A percentile compares a stretch with the other conserved stretches of the same genome.
Evolutionary conservation across 1,140 invertebrate species (phyloP).

Genomic region (Drosophila obscura): DNA sequence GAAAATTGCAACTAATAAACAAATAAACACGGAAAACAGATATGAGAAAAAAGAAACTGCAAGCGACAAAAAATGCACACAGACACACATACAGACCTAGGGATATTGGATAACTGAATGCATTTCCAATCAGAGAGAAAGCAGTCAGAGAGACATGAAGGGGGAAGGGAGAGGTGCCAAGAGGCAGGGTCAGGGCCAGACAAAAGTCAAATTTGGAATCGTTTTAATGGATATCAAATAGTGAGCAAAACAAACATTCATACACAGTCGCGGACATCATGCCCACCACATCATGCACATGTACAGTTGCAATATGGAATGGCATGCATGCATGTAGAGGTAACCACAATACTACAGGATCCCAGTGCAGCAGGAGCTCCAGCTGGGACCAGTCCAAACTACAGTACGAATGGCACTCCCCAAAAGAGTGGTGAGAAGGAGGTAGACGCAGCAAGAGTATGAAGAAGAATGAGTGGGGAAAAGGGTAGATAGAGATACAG

Average conservation of each 20-base stretch:
- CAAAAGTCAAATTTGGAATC: constrained; percentile 61
- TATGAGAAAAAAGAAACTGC: constrained; percentile 34
- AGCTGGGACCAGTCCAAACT: constrained; percentile 10
- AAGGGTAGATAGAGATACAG: neutral
- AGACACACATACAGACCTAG: constrained; percentile 18
- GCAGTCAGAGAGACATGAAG: neutral
- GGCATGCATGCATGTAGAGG: constrained; percentile 25
- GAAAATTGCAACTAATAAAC: constrained; percentile 79
- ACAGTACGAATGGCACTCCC: too few species aligned
- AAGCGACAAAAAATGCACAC: constrained; percentile 70
- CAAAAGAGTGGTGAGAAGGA: neutral
- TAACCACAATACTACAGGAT: constrained; percentile 9
- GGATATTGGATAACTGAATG: constrained; percentile 22
- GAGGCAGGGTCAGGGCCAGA: constrained; percentile 39
- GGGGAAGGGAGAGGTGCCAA: constrained; percentile 17
- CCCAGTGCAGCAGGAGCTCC: constrained; percentile 1
- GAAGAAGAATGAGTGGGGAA: neutral
- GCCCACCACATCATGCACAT: constrained; percentile 12
- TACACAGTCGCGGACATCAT: constrained; percentile 24
- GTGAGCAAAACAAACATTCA: constrained; percentile 51
- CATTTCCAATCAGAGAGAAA: constrained; percentile 64
- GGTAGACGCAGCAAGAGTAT: neutral
- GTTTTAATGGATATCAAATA: constrained; percentile 82
- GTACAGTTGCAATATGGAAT: constrained; percentile 29
- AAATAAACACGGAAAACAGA: constrained; percentile 51